These are phyloP conservation scores for Mastacembelus armatus DNA, from an alignment of 2,797 vertebrate genomes.

Conservation along the genomic window DNA sequence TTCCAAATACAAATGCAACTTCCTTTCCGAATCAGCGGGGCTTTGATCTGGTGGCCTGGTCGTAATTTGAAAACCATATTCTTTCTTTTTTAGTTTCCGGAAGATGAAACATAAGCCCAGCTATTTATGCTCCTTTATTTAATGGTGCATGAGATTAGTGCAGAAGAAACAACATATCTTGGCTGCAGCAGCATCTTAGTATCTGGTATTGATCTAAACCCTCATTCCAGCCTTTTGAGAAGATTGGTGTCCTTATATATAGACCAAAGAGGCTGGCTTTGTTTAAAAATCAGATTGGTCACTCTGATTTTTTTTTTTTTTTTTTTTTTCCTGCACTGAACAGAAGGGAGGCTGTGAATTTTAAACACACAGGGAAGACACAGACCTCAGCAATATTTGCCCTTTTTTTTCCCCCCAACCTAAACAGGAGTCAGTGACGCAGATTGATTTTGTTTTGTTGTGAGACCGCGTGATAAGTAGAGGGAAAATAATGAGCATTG, in stretches of 20 bases:
- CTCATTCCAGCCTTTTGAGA: conserved; percentile 25
- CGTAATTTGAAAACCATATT: conserved; percentile 47
- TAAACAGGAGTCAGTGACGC: conserved; percentile 51
- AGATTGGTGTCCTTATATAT: conserved; percentile 13
- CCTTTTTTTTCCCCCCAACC: conserved; percentile 23
- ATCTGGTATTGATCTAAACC: conserved; percentile 53
- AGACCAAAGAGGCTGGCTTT: conserved; percentile 47
- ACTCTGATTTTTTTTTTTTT: conserved; percentile 42
- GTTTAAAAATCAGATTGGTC: conserved; percentile 68
- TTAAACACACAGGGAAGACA: conserved; percentile 40
- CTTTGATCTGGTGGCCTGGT: conserved; percentile 50
- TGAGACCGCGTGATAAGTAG: conserved; percentile 61
- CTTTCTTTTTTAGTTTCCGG: conserved; percentile 9
- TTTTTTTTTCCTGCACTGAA: conserved; percentile 4
- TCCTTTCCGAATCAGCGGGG: conserved; percentile 3
- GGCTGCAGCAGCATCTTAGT: conserved; percentile 27
- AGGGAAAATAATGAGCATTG: conserved; percentile 71
- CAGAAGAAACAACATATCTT: conserved; percentile 48
- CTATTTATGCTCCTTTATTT: conserved; percentile 59
- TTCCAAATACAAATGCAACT: conserved; percentile 3
- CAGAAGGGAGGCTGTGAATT: conserved; percentile 33
- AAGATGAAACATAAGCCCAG: conserved; percentile 50
- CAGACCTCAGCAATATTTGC: conserved; percentile 46
- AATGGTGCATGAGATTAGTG: conserved; percentile 22
- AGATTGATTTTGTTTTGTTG: conserved; percentile 77